phyloP scores from a whole-genome alignment of 92 coral and sea anemone genomes.

The Pocillopora meandrina region DNA sequence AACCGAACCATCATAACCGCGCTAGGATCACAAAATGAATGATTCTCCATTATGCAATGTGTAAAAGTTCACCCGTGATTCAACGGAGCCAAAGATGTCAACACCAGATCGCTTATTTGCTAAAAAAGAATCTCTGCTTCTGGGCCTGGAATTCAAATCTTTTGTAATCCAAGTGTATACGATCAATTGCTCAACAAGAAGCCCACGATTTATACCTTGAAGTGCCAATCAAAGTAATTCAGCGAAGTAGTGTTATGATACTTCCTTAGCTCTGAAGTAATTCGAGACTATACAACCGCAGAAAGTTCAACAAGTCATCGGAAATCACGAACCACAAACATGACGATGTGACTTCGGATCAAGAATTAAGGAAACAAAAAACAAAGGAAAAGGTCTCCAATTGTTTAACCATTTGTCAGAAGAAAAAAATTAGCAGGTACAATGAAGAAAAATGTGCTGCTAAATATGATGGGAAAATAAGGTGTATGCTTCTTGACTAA shows the following conservation, averaged over 20 bases:
- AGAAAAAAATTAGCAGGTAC: no score
- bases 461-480: no score
- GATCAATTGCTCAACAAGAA: conserved; percentile 12
- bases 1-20: not conserved
- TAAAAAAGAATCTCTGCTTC: conserved; percentile 16
- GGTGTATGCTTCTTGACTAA: no score
- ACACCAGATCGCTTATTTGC: not conserved
- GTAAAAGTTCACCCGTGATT: not conserved
- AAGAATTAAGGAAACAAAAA: no score
- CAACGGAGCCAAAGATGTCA: not conserved
- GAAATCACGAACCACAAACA: not conserved
- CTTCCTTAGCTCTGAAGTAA: conserved; percentile 1
- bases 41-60: not conserved
- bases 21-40: not conserved
- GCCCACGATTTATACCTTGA: not conserved
- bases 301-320: not conserved
- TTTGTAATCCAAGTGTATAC: not conserved
- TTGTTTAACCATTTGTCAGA: not conserved
- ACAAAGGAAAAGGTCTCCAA: not conserved
- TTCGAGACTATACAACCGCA: not conserved
- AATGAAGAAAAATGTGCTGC: no score
- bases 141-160: conserved; percentile 26
- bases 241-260: not conserved
- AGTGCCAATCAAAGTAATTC: conserved; percentile 14
- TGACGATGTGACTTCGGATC: not conserved